phyloP scores from a whole-genome alignment of 2,113 vertebrate genomes.

The Ceyx margarethae region DNA sequence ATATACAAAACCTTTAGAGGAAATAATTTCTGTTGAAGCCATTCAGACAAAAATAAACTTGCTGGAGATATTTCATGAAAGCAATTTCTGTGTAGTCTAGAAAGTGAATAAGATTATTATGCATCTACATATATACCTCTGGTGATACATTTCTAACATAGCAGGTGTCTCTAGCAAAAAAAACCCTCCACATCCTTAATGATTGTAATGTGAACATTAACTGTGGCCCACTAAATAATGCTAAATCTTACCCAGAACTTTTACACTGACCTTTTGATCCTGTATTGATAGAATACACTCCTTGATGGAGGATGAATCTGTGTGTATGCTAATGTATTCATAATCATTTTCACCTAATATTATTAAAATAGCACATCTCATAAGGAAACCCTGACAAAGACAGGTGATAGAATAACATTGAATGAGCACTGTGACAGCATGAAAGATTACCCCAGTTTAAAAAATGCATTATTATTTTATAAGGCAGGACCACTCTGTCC shows the following conservation, averaged over 20 bases:
- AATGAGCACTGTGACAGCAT: not conserved
- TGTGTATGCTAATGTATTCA: not conserved
- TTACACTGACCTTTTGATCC: not conserved
- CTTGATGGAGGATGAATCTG: not conserved
- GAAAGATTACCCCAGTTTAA: conserved; percentile 3
- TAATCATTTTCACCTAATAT: not conserved
- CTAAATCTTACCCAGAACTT: not conserved
- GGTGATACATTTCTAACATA: not conserved
- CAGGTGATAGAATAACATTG: not conserved
- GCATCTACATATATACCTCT: not conserved
- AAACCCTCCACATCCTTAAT: not conserved
- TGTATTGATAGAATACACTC: not conserved
- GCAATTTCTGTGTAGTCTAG: not conserved
- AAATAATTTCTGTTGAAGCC: not conserved
- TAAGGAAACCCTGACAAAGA: not conserved
- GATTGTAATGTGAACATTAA: not conserved
- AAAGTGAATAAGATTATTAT: not conserved
- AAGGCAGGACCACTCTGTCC: not conserved
- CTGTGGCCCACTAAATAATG: not conserved
- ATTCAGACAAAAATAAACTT: not conserved
- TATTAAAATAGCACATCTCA: not conserved
- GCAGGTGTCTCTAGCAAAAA: not conserved
- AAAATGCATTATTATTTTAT: conserved; percentile 25
- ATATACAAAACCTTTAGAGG: not conserved
- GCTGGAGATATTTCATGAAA: not conserved